Evolutionary conservation across 2,888 invertebrate genomes (phyloP).

Genomic region (Agrotis segetum): DNA sequence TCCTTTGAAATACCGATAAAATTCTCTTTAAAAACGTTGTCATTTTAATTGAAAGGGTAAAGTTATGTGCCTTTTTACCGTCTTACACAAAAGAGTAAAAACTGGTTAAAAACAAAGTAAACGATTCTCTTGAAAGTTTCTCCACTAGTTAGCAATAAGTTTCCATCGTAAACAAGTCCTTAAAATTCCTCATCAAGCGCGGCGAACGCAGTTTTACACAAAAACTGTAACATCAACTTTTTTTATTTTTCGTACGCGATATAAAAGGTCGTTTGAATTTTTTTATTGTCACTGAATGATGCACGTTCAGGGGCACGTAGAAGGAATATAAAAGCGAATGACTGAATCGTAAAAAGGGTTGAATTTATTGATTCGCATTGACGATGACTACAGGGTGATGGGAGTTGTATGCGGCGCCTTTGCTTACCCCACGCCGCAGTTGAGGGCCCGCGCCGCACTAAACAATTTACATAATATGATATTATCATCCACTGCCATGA

Average conservation of each 20-base stretch:
- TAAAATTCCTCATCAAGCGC: slow-evolving; percentile 63
- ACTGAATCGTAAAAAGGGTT: slow-evolving; percentile 89
- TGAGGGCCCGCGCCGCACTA: slow-evolving; percentile 57
- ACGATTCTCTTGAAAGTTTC: slow-evolving; percentile 45
- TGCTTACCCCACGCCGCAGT: not conserved
- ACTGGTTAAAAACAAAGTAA: slow-evolving; percentile 40
- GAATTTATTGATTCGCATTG: slow-evolving; percentile 89
- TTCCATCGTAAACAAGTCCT: slow-evolving; percentile 65
- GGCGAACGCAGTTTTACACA: slow-evolving; percentile 62
- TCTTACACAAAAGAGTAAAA: slow-evolving; percentile 34
- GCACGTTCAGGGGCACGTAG: slow-evolving; percentile 85
- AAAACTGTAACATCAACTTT: slow-evolving; percentile 75
- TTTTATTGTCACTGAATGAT: slow-evolving; percentile 86
- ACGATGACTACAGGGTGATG: slow-evolving; percentile 75
- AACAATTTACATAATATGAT: slow-evolving; percentile 85
- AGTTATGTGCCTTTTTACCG: slow-evolving; percentile 26
- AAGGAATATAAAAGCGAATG: slow-evolving; percentile 86
- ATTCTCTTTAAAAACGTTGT: slow-evolving; percentile 30
- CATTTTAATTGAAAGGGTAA: slow-evolving; percentile 43
- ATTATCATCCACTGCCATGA: slow-evolving; percentile 79
- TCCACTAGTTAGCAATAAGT: slow-evolving; percentile 54
- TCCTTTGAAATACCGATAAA: slow-evolving; percentile 21
- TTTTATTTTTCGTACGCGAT: slow-evolving; percentile 79
- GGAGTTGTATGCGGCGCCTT: slow-evolving; percentile 32
- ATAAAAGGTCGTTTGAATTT: slow-evolving; percentile 82